A percentile compares a stretch with the other conserved stretches of the same genome.
These are phyloP conservation scores for Psococerastis gibbosa DNA, from an alignment of 2,888 invertebrate genomes.

Conservation along the genomic window DNA sequence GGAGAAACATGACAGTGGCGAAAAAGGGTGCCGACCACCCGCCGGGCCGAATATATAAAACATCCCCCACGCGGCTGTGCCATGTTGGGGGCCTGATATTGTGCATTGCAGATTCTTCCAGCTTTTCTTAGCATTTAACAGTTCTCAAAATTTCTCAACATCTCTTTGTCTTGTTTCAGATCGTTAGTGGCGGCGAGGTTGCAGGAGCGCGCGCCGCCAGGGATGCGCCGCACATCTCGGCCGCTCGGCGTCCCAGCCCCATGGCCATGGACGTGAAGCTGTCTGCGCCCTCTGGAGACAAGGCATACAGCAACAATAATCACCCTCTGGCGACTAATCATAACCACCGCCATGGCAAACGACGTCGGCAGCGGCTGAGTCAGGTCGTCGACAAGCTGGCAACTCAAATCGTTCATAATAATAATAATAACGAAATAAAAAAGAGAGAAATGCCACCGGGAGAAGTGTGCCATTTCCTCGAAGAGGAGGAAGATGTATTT, in stretches of 20 bases:
- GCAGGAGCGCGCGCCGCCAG: background rate
- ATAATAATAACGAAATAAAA: constrained; percentile 26
- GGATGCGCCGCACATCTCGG: constrained; percentile 1
- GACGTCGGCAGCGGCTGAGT: constrained; percentile 60
- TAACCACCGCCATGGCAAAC: constrained; percentile 42
- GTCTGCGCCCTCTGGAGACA: constrained; percentile 25
- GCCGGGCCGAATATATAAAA: no score
- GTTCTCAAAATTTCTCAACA: no score
- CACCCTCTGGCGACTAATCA: constrained; percentile 40
- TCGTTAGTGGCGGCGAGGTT: background rate
- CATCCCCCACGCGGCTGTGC: no score
- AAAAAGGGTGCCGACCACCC: no score
- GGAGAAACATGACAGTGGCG: no score
- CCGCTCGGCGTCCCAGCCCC: constrained; percentile 1
- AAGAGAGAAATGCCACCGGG: constrained; percentile 19
- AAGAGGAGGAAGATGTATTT: constrained; percentile 38
- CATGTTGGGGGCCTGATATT: no score
- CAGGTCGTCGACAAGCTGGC: constrained; percentile 60
- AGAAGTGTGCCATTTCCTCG: constrained; percentile 34
- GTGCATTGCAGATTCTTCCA: no score
- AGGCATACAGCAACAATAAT: constrained; percentile 36
- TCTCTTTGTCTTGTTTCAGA: no score
- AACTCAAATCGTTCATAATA: constrained; percentile 25
- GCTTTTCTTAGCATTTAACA: no score
- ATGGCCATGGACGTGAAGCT: constrained; percentile 10